Evolutionary conservation across 2,888 invertebrate genomes (phyloP).

Genomic region (Apotomis capreana): DNA sequence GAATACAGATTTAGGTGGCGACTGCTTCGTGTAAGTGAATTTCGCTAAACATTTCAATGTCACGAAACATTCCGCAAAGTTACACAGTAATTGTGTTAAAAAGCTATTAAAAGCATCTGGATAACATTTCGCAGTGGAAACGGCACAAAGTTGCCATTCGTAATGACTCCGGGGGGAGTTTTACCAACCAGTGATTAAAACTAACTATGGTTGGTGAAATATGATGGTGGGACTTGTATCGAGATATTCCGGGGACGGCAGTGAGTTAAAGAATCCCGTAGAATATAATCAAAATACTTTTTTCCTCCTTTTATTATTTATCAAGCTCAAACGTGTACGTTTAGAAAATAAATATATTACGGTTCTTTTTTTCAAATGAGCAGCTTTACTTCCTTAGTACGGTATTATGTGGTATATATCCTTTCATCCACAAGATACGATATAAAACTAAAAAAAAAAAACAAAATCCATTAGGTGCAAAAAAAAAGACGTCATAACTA

Average conservation of each 20-base stretch:
- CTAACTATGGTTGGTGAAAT: constrained; percentile 57
- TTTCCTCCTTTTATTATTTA: too few species aligned
- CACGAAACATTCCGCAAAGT: constrained; percentile 46
- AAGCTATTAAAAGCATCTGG: constrained; percentile 68
- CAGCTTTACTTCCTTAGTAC: too few species aligned
- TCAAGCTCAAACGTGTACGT: too few species aligned
- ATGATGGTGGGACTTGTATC: constrained; percentile 44
- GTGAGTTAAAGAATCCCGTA: neutral
- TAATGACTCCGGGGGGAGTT: constrained; percentile 56
- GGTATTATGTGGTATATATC: too few species aligned
- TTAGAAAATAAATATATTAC: too few species aligned
- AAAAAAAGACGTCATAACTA: too few species aligned
- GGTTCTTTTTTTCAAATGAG: too few species aligned
- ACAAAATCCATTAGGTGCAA: too few species aligned
- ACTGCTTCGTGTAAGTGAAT: constrained; percentile 44
- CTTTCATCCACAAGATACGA: too few species aligned
- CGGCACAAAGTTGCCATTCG: constrained; percentile 55
- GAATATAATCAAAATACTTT: too few species aligned
- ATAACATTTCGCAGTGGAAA: constrained; percentile 51
- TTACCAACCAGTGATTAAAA: constrained; percentile 60
- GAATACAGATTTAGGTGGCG: constrained; percentile 9
- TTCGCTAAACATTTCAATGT: constrained; percentile 51
- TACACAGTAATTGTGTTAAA: constrained; percentile 59
- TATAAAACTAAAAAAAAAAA: too few species aligned
- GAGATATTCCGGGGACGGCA: neutral